A percentile compares a stretch with the other conserved stretches of the same genome.
phyloP scores from a whole-genome alignment of 2,113 vertebrate species.

The Kryptolebias marmoratus region DNA sequence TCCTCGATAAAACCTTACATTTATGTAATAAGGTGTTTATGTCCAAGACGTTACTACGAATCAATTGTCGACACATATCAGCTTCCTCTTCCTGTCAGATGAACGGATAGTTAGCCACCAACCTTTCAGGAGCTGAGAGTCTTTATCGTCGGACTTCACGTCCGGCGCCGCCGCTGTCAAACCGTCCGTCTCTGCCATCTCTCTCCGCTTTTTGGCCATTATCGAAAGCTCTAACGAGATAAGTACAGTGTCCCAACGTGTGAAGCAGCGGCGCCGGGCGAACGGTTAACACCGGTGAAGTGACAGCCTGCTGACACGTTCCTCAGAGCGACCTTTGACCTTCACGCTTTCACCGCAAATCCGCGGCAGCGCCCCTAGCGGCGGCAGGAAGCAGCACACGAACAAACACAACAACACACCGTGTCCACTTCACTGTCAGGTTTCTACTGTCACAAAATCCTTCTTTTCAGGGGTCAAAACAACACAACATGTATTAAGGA shows the following conservation, averaged over 20 bases:
- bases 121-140: slow-evolving; percentile 69
- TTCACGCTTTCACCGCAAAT: background rate
- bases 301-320: slow-evolving; percentile 53
- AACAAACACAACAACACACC: background rate
- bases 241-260: rapidly evolving
- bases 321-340: slow-evolving; percentile 55
- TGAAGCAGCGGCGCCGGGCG: background rate
- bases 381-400: background rate
- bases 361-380: slow-evolving; percentile 42
- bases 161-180: slow-evolving; percentile 54
- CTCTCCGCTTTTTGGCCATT: slow-evolving; percentile 81
- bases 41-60: background rate
- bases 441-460: background rate
- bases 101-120: slow-evolving; percentile 15
- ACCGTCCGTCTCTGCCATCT: slow-evolving; percentile 64
- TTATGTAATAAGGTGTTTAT: background rate
- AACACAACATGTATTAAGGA: background rate
- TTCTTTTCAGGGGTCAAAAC: background rate
- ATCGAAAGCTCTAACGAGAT: background rate
- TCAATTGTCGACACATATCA: no score
- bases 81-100: background rate
- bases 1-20: background rate
- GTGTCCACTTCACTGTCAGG: background rate
- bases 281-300: slow-evolving; percentile 17
- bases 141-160: slow-evolving; percentile 37